phyloP scores from a whole-genome alignment of 2,888 invertebrate genomes.

The Agriopis aurantiaria region DNA sequence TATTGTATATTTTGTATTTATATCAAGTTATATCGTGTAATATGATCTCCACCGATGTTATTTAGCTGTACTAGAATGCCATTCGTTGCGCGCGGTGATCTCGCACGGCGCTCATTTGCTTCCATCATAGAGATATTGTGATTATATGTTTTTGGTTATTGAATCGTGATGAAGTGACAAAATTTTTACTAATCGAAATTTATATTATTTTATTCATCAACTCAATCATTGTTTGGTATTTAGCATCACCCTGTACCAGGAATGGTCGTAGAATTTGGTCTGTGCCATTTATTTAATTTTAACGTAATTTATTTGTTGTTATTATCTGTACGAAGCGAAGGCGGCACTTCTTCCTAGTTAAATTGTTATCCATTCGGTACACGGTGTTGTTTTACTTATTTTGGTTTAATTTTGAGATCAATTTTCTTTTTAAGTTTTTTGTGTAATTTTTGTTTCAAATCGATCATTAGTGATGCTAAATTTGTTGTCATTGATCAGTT shows the following conservation, averaged over 20 bases:
- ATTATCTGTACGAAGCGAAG: slow-evolving; percentile 55
- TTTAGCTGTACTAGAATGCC: slow-evolving; percentile 84
- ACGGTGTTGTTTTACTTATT: slow-evolving; percentile 75
- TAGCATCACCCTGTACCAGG: slow-evolving; percentile 77
- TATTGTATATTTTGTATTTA: slow-evolving; percentile 85
- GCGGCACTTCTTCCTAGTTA: slow-evolving; percentile 75
- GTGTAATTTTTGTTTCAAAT: slow-evolving; percentile 61
- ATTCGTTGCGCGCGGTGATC: slow-evolving; percentile 78
- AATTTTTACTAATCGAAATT: slow-evolving; percentile 51
- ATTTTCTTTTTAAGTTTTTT: slow-evolving; percentile 56
- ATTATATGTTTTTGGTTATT: slow-evolving; percentile 70
- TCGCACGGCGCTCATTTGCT: slow-evolving; percentile 70
- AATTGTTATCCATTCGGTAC: slow-evolving; percentile 80
- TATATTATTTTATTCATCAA: slow-evolving; percentile 51
- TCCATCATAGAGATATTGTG: slow-evolving; percentile 79
- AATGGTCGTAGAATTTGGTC: slow-evolving; percentile 77
- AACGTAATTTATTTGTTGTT: slow-evolving; percentile 77
- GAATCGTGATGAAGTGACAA: slow-evolving; percentile 74
- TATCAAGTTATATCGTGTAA: slow-evolving; percentile 83
- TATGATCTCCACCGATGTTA: slow-evolving; percentile 87
- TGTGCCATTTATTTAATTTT: slow-evolving; percentile 85
- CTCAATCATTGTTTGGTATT: slow-evolving; percentile 56
- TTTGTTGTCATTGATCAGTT: slow-evolving; percentile 55
- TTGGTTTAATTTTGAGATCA: slow-evolving; percentile 68
- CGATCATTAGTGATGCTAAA: slow-evolving; percentile 70